Evolutionary conservation across 2,888 invertebrate genomes (phyloP).

Genomic region (Galeopsomyia nigrocyanea): DNA sequence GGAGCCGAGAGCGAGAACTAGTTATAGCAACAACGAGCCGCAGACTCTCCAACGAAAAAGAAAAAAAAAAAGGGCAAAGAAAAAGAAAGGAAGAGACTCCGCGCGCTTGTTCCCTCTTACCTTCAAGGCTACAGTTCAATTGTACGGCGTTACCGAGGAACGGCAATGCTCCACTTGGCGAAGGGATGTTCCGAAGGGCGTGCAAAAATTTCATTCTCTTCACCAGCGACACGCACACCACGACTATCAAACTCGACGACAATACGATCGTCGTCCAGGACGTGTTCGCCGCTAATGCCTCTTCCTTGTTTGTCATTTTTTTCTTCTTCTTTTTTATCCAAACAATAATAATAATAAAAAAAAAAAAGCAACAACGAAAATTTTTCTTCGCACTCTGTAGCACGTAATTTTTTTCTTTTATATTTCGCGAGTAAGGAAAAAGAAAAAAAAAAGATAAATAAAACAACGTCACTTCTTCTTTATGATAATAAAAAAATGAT

Average conservation of each 20-base stretch:
- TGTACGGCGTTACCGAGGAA: conserved; percentile 66
- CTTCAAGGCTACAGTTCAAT: conserved; percentile 64
- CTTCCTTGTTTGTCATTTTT: too few relatives aligned
- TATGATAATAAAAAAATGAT: too few relatives aligned
- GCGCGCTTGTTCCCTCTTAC: conserved; percentile 50
- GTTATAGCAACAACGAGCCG: neutral
- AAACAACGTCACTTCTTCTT: too few relatives aligned
- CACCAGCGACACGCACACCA: conserved; percentile 50
- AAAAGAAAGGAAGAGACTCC: conserved; percentile 1
- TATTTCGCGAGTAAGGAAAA: too few relatives aligned
- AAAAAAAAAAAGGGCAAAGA: neutral
- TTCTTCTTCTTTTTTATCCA: too few relatives aligned
- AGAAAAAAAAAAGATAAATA: too few relatives aligned
- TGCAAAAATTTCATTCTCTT: conserved; percentile 57
- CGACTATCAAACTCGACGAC: conserved; percentile 48
- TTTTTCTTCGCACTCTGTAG: too few relatives aligned
- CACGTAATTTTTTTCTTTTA: too few relatives aligned
- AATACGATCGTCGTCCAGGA: conserved; percentile 56
- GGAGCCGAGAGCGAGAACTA: neutral
- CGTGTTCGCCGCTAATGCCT: neutral
- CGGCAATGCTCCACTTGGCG: conserved; percentile 60
- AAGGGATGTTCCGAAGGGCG: conserved; percentile 59
- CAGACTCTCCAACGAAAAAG: neutral
- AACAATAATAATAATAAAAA: too few relatives aligned
- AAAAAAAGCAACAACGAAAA: too few relatives aligned